Base-by-base conservation (phyloP, 2,888 invertebrate species). In the Sialis lutaria region DNA sequence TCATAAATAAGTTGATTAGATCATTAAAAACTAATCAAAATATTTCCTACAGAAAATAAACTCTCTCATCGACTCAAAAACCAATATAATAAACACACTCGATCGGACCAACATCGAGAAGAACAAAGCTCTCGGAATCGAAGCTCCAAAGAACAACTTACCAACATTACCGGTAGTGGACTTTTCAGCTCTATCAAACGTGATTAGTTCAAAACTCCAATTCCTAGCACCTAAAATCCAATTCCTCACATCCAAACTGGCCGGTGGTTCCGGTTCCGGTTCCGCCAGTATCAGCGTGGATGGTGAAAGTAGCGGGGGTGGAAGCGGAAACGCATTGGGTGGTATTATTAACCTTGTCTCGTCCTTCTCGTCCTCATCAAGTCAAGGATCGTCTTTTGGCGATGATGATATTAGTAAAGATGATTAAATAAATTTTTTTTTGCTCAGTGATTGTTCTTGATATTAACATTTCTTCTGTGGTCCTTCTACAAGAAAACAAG, bases 61-160 rank as follows among this genome's bases (percentile, higher is more conserved):
- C 68, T 77, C 79, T 52, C 73, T 85, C 64, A 73, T 87, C 65
- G 86, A 87, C 58, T 76, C 83, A 45, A 86, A 86, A 67, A 86
- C 84, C 37, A 73, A 74, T 33, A 74, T 79, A 55, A 70, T 87
- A 50, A 70, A 74, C 47, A 74, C 75, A 44, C 64, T 86, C 59
- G 86, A 87, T 64, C 72, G 70, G 45, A 65, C 77, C 53, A 87
- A 86, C 65, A 75, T 82, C 55, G 80, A 74, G 56, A 78, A 86
- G 63, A 87, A 86, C 64, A 75, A 74, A 53, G 79, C 79, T 56
- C 81, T 77, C 60, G 79, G 80, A 43, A 86, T 86, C 57, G 77
- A 77, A 56, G 57, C 74, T 8, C 81, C 79, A n/a, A 56, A 58
- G 40, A 64, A 65, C 51, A 61, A 22, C 22, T 22, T 22, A 22